phyloP scores from a whole-genome alignment of 2,113 vertebrate species.

The Prunella himalayana region DNA sequence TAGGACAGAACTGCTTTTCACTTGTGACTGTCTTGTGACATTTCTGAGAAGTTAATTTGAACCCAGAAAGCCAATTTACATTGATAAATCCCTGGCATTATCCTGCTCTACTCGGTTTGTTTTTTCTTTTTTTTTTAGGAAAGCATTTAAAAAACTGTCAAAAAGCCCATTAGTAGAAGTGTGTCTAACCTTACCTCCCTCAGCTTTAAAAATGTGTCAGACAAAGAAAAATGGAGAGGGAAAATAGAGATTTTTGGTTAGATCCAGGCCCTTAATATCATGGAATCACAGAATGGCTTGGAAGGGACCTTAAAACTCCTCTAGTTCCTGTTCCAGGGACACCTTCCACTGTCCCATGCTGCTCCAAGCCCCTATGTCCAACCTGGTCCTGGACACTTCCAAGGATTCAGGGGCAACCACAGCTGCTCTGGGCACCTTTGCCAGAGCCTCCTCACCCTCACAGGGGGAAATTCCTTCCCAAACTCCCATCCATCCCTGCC shows the following conservation, averaged over 20 bases:
- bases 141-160: not conserved
- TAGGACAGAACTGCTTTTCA: not conserved
- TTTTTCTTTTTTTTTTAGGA: not conserved
- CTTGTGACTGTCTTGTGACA: not conserved
- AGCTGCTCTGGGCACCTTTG: not conserved
- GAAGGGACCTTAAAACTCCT: not conserved
- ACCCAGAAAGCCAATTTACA: not conserved
- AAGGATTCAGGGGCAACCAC: not conserved
- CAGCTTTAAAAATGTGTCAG: not conserved
- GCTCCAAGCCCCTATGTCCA: not conserved
- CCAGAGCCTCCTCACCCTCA: rapidly evolving
- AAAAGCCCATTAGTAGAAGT: not conserved
- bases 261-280: not conserved
- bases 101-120: not conserved
- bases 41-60: constrained; percentile 3
- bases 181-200: not conserved
- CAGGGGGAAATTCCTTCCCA: not conserved
- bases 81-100: not conserved
- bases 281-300: not conserved
- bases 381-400: rapidly evolving
- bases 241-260: not conserved
- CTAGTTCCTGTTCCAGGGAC: not conserved
- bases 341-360: rapidly evolving
- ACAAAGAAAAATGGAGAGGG: rapidly evolving
- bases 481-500: not conserved